Conservation (phyloP, 2,888 invertebrate species). For the Pediacus dermestoides region DNA sequence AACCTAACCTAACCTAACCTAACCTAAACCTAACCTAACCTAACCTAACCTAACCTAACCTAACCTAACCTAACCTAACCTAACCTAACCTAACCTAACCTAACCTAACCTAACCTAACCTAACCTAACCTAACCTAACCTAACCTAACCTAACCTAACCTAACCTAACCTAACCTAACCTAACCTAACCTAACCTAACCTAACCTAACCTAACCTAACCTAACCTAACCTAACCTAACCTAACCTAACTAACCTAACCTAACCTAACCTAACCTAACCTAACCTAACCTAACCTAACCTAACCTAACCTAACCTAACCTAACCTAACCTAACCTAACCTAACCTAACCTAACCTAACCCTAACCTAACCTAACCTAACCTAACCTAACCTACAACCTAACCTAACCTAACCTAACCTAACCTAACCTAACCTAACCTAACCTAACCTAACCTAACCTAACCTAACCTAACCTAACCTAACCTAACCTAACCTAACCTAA, state of each 20-base stretch:
- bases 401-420: slow-evolving; percentile 16
- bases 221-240: slow-evolving; percentile 28
- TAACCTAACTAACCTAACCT: slow-evolving; percentile 10
- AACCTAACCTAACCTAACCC: slow-evolving; percentile 12
- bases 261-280: slow-evolving; percentile 10
- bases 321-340: slow-evolving; percentile 10
- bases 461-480: slow-evolving; percentile 22
- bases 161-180: slow-evolving; percentile 33
- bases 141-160: slow-evolving; percentile 28
- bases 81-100: too few species aligned
- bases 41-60: too few species aligned
- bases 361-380: slow-evolving; percentile 18
- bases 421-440: slow-evolving; percentile 22
- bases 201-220: slow-evolving; percentile 23
- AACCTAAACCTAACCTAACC: too few species aligned
- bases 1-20: too few species aligned
- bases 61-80: too few species aligned
- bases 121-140: slow-evolving; percentile 33
- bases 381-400: slow-evolving; percentile 16
- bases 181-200: slow-evolving; percentile 34
- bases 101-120: slow-evolving; percentile 31
- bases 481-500: slow-evolving; percentile 23
- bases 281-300: slow-evolving; percentile 10
- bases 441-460: slow-evolving; percentile 21
- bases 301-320: slow-evolving; percentile 9